Evolutionary conservation across 1,140 invertebrate genomes (phyloP).

Genomic region (Cyclina sinensis): DNA sequence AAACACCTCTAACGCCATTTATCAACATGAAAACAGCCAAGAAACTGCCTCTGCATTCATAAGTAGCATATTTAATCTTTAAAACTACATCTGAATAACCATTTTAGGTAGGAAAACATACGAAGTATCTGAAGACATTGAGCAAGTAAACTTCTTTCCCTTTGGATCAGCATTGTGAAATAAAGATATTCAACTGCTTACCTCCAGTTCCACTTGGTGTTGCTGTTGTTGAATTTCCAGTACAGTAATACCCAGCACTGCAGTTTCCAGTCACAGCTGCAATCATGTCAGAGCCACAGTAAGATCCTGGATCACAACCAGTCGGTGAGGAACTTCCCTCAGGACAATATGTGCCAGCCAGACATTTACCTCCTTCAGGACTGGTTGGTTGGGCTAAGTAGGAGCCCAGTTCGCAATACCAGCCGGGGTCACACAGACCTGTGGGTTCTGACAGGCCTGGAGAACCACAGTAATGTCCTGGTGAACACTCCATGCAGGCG

Average conservation of each 20-base stretch:
- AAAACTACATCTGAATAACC: no score
- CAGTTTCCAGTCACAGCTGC: slow-evolving; percentile 75
- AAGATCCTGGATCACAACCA: slow-evolving; percentile 81
- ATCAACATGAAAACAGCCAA: no score
- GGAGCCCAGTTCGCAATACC: slow-evolving; percentile 83
- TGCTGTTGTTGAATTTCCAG: slow-evolving; percentile 78
- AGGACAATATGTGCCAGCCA: slow-evolving; percentile 81
- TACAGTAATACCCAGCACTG: slow-evolving; percentile 82
- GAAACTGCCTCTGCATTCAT: no score
- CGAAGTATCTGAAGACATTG: no score
- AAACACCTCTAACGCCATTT: no score
- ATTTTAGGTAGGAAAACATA: no score
- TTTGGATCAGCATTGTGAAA: no score
- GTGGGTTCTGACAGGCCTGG: slow-evolving; percentile 79
- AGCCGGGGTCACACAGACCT: slow-evolving; percentile 81
- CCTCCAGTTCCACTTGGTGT: slow-evolving; percentile 80
- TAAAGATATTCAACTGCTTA: no score
- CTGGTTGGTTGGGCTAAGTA: slow-evolving; percentile 77
- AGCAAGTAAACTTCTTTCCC: no score
- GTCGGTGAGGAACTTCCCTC: slow-evolving; percentile 75
- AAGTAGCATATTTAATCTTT: no score
- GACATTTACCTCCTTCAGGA: slow-evolving; percentile 81
- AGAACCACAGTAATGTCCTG: slow-evolving; percentile 83
- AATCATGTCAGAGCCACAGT: slow-evolving; percentile 81
- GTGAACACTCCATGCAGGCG: slow-evolving; percentile 79